Conservation (phyloP, 2,797 vertebrate genomes). For the Lagodon rhomboides region DNA sequence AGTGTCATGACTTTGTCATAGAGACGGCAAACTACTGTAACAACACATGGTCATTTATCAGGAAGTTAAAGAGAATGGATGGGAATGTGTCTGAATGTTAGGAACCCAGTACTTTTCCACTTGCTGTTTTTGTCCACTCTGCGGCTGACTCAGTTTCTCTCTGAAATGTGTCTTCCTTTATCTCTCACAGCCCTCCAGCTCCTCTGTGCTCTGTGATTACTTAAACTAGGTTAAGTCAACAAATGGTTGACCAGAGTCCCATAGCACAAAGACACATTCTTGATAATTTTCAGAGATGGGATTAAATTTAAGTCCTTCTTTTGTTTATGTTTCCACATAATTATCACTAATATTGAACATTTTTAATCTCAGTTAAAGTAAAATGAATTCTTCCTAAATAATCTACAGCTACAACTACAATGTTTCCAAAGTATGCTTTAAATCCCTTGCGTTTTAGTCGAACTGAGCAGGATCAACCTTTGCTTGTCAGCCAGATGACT, state of each 20-base stretch:
- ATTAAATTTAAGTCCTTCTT: not conserved
- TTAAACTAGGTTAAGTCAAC: conserved; percentile 62
- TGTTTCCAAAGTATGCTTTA: not conserved
- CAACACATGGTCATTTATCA: conserved; percentile 8
- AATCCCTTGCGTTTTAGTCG: not conserved
- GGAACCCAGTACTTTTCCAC: conserved; percentile 31
- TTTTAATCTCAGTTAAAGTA: too few species aligned
- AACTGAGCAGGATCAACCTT: conserved; percentile 45
- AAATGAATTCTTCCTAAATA: not conserved
- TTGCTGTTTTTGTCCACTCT: conserved; percentile 10
- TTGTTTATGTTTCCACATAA: not conserved
- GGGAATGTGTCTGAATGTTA: conserved; percentile 20
- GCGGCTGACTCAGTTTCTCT: conserved; percentile 1
- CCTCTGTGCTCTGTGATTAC: conserved; percentile 9
- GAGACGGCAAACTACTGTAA: conserved; percentile 10
- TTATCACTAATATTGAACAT: not conserved
- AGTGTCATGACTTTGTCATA: not conserved
- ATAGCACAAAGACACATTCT: not conserved
- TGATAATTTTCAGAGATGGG: not conserved
- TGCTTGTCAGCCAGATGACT: conserved; percentile 40
- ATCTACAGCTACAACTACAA: not conserved
- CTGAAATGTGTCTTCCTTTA: conserved; percentile 28
- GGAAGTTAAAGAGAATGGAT: conserved; percentile 15
- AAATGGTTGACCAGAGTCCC: conserved; percentile 13
- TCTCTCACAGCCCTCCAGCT: conserved; percentile 16